Evolutionary conservation across 2,797 vertebrate genomes (phyloP).

Genomic region (Buceros bicornis): DNA sequence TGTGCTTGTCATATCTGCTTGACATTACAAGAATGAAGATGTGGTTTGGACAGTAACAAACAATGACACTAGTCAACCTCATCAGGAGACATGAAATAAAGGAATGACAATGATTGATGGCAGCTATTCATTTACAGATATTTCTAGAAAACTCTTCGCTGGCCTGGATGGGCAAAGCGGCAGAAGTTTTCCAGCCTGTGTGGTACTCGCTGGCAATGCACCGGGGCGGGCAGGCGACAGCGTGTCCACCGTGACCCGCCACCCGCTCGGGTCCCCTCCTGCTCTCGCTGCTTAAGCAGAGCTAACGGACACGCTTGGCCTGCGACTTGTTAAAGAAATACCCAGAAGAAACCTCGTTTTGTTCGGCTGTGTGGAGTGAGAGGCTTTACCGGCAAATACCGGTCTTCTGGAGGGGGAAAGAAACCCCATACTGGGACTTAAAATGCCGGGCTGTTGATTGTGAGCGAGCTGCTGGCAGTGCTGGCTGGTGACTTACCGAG

Average conservation of each 20-base stretch:
- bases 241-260: background rate
- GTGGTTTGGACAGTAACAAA: constrained; percentile 93
- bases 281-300: background rate
- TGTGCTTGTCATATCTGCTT: constrained; percentile 95
- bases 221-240: background rate
- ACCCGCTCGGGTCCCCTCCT: background rate
- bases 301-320: background rate
- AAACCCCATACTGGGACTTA: background rate
- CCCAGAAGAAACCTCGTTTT: background rate
- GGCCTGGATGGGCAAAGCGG: constrained; percentile 61
- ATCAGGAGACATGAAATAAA: constrained; percentile 89
- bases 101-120: constrained; percentile 97
- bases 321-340: background rate
- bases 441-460: background rate
- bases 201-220: background rate
- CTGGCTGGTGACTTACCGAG: background rate
- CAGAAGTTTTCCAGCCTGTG: constrained; percentile 33
- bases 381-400: background rate
- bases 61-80: constrained; percentile 95
- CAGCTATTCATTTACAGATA: constrained; percentile 93
- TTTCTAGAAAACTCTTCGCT: constrained; percentile 81
- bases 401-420: background rate
- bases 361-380: background rate
- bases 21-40: constrained; percentile 88
- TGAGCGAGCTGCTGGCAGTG: background rate